Evolutionary conservation across 1,140 invertebrate species (phyloP).

Genomic region (Lucilia cuprina): DNA sequence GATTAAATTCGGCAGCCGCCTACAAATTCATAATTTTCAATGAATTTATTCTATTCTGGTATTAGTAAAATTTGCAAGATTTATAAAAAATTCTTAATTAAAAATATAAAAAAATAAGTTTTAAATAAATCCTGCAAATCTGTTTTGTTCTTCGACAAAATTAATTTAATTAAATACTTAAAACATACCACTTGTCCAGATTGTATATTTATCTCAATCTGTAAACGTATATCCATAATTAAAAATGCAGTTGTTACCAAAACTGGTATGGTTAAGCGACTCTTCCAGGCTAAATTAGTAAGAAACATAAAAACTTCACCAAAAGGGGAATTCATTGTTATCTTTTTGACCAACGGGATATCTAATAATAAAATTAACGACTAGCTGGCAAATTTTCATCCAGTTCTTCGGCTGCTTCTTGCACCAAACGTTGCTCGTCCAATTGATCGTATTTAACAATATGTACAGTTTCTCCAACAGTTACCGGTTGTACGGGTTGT

Average conservation of each 20-base stretch:
- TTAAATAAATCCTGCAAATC: no score
- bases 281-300: conserved; percentile 65
- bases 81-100: no score
- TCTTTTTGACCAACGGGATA: not conserved
- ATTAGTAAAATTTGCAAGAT: no score
- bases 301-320: conserved; percentile 64
- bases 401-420: conserved; percentile 32
- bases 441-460: conserved; percentile 65
- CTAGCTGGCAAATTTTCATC: conserved; percentile 10
- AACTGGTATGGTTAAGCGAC: conserved; percentile 63
- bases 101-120: no score
- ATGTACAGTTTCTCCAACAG: conserved; percentile 63
- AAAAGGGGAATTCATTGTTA: conserved; percentile 54
- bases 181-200: conserved; percentile 54
- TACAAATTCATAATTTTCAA: not conserved
- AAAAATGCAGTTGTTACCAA: conserved; percentile 64
- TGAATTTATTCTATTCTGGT: not conserved
- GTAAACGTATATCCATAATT: conserved; percentile 64
- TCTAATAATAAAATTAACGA: not conserved
- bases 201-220: conserved; percentile 66
- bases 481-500: conserved; percentile 63
- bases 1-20: conserved; percentile 39
- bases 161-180: not conserved
- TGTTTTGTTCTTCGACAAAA: no score
- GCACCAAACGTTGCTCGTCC: conserved; percentile 39